Base-by-base conservation (phyloP, 2,888 invertebrate genomes). In the Drosophila falleni region DNA sequence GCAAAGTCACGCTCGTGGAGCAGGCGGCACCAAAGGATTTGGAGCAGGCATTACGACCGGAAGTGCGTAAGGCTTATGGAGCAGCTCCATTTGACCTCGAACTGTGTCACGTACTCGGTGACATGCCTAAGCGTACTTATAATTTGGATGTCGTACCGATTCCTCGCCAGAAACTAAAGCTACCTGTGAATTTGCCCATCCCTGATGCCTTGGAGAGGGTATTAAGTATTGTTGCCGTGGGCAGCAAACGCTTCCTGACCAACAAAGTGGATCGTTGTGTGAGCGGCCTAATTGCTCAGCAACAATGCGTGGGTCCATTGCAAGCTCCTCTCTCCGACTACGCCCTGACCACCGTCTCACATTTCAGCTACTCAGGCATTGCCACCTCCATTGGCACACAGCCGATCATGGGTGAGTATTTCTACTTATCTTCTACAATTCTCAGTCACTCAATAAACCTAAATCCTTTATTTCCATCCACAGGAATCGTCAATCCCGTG, bases 321-420 rank as follows among this genome's bases (percentile, higher is more conserved):
- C 99, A 99, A 92, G 98, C 98, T 0, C 99, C 99, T 0, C 93
- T 99, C 5, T 97, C 99, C 0, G 98, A 99, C 93, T 98, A 97
- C 69, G 99, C 97, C 1, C 96, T 99, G 53, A 95, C 96, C 5
- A 97, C 98, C 0, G 94, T 98, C 29, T 97, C 98, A 0, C 95
- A 98, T 92, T 96, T 96, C 90, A 96, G 95, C 69, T 94, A 94
- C 92, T 95, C 95, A 65, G 99, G 99, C 8, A 96, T 97, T 13
- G 99, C 99, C 4, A 98, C 98, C 0, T 96, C 98, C 0, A 98
- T 99, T 71, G 99, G 99, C 42, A 98, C 99, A 73, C 99, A 99
- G 93, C 99, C 99, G 47, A 95, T 99, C 78, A 99, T 99, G 93
- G 98, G 87, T 78, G 19, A 62, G 71, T 61, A 4, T 10, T 10